Evolutionary conservation across 2,888 invertebrate species (phyloP).

Genomic region (Hirtodrosophila histrioides): DNA sequence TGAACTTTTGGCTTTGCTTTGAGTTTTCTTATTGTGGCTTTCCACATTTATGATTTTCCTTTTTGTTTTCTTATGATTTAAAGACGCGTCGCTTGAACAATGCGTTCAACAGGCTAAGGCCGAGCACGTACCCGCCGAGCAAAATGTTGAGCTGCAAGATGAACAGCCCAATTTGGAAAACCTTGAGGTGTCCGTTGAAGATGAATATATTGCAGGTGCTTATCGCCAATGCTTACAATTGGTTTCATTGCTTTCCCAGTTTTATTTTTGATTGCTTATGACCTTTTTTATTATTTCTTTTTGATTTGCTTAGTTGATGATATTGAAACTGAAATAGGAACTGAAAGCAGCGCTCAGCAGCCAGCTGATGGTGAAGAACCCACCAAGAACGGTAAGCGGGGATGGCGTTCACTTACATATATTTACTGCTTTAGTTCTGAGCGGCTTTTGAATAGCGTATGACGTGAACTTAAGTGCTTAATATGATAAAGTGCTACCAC

Average conservation of each 20-base stretch:
- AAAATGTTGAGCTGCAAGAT: constrained; percentile 82
- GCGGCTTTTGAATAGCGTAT: constrained; percentile 43
- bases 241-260: constrained; percentile 6
- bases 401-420: constrained; percentile 7
- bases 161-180: constrained; percentile 76
- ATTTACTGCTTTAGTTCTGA: constrained; percentile 19
- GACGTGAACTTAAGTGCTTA: constrained; percentile 78
- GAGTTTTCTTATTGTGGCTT: constrained; percentile 4
- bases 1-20: constrained; percentile 1
- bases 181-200: constrained; percentile 53
- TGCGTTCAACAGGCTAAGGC: constrained; percentile 86
- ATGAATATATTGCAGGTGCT: constrained; percentile 71
- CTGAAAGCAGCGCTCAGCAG: constrained; percentile 62
- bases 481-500: constrained; percentile 80
- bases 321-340: constrained; percentile 61
- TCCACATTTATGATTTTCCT: constrained; percentile 44
- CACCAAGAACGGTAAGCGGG: constrained; percentile 81
- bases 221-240: constrained; percentile 25
- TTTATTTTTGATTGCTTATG: constrained; percentile 39
- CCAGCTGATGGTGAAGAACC: constrained; percentile 62
- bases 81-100: constrained; percentile 88
- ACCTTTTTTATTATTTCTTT: constrained; percentile 40
- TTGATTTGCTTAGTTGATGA: constrained; percentile 66
- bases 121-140: constrained; percentile 84
- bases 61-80: constrained; percentile 15